Percentiles rank a stretch among this genome's conserved stretches.
Evolutionary conservation across 1,140 invertebrate genomes (phyloP).

Genomic region (Pogonus chalceus): DNA sequence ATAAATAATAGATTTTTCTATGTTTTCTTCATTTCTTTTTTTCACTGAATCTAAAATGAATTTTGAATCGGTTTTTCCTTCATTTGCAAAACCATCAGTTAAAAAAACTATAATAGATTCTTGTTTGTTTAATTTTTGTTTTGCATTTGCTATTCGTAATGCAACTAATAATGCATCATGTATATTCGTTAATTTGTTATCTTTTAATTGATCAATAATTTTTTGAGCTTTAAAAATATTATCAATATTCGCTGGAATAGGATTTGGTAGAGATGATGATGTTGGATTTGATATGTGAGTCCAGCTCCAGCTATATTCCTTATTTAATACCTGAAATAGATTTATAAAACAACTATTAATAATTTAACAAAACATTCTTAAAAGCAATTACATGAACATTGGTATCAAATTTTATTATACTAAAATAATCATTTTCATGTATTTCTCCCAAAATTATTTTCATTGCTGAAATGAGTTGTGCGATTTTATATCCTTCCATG

Average conservation of each 20-base stretch:
- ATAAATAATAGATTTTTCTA: conserved; percentile 46
- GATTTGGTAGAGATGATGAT: too few species aligned
- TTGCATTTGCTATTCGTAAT: conserved; percentile 39
- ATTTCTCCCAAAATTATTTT: conserved; percentile 50
- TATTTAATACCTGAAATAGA: background rate
- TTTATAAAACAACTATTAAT: too few species aligned
- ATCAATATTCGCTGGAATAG: conserved; percentile 38
- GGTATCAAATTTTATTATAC: conserved; percentile 51
- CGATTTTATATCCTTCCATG: conserved; percentile 52
- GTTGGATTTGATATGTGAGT: background rate
- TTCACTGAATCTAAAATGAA: conserved; percentile 38
- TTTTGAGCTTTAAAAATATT: conserved; percentile 47
- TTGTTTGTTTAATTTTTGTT: conserved; percentile 22
- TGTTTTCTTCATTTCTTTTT: background rate
- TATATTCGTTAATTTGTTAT: conserved; percentile 54
- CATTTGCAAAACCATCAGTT: conserved; percentile 62
- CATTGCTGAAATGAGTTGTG: conserved; percentile 56
- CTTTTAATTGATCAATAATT: conserved; percentile 42
- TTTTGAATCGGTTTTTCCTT: conserved; percentile 43
- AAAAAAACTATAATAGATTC: conserved; percentile 55
- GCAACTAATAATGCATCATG: conserved; percentile 47
- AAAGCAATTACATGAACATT: conserved; percentile 40
- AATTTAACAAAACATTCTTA: too few species aligned
- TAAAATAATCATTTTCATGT: conserved; percentile 51
- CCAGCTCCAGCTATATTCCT: background rate